Base-by-base conservation (phyloP, 2,797 vertebrate genomes). In the Cercopithecus diana region DNA sequence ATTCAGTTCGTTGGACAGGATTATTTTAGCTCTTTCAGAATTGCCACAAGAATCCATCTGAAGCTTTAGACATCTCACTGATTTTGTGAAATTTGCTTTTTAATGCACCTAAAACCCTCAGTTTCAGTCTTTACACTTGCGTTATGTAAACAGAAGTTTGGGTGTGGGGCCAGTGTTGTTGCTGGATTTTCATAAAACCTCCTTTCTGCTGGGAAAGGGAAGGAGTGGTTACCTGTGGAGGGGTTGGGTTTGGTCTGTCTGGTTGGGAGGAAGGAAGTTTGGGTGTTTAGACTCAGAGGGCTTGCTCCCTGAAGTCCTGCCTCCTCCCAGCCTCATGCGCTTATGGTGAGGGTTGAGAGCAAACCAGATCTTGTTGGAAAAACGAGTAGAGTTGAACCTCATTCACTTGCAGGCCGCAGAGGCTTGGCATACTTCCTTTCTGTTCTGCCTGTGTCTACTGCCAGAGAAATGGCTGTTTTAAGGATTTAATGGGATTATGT, bases 121-220 rank as follows among this genome's bases (percentile, higher is more conserved):
- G 28, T 80, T 87, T 79, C 67, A 57, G 10, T 64, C 24, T 77
- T 77, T 70, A 41, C 64, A 19, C 30, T 61, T 89, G 12, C 85
- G 26, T 70, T 91, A 67, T 43, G 88, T 95, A 91, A 86, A 91
- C 28, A 70, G 52, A 85, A 61, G 19, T 90, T 88, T 64, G 82
- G 8, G 10, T 45, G 19, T 79, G n/a, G 50, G 24, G 43, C 17
- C 76, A 2, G 15, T 36, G 0, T 75, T 61, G 15, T 70, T 85
- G 22, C 75, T 86, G 75, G 36, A 5, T 89, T 94, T 96, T 80
- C 87, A 81, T 6, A 83, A 22, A 30, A 24, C n/a, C 52, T 26
- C 17, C 1, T 67, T 93, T 92, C 94, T 80, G 1, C 64, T 58
- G 57, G 88, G 58, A 75, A 81, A 33, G 8, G 20, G n/a, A 57